Conservation (phyloP, 2,888 invertebrate species). For the Acleris laterana region DNA sequence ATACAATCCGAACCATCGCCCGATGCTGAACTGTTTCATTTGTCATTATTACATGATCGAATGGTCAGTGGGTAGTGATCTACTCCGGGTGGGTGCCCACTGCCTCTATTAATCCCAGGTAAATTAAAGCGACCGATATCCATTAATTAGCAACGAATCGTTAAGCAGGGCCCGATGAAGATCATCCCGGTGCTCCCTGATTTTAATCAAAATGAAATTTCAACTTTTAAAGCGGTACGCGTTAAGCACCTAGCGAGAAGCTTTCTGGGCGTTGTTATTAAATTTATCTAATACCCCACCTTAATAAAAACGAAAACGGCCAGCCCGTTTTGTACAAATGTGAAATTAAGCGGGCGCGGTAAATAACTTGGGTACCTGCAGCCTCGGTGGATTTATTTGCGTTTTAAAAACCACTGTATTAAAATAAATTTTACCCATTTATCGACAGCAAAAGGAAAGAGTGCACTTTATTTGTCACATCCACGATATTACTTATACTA, state of each 20-base stretch:
- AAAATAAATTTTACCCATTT: too few relatives aligned
- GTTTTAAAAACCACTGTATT: background rate
- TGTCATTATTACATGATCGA: slow-evolving; percentile 1
- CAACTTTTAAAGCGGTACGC: slow-evolving; percentile 30
- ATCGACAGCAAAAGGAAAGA: too few relatives aligned
- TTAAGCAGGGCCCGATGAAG: slow-evolving; percentile 23
- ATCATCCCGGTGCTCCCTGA: slow-evolving; percentile 16
- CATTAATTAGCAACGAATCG: slow-evolving; percentile 31
- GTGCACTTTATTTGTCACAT: too few relatives aligned
- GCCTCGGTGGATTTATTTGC: background rate
- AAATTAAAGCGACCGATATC: slow-evolving; percentile 26
- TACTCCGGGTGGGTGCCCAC: background rate
- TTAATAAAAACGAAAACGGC: slow-evolving; percentile 24
- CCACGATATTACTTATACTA: too few relatives aligned
- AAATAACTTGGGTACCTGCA: background rate
- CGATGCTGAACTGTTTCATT: too few relatives aligned
- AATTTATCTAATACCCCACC: slow-evolving; percentile 29
- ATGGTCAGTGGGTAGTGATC: background rate
- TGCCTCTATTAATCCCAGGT: slow-evolving; percentile 15
- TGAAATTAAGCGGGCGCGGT: slow-evolving; percentile 15
- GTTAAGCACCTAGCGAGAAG: slow-evolving; percentile 24
- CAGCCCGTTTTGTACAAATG: slow-evolving; percentile 19
- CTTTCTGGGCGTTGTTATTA: slow-evolving; percentile 28
- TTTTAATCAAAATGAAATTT: slow-evolving; percentile 35
- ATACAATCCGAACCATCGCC: too few relatives aligned